These are phyloP conservation scores for Rotaria socialis DNA, from an alignment of 2,888 invertebrate genomes.

Conservation along the genomic window DNA sequence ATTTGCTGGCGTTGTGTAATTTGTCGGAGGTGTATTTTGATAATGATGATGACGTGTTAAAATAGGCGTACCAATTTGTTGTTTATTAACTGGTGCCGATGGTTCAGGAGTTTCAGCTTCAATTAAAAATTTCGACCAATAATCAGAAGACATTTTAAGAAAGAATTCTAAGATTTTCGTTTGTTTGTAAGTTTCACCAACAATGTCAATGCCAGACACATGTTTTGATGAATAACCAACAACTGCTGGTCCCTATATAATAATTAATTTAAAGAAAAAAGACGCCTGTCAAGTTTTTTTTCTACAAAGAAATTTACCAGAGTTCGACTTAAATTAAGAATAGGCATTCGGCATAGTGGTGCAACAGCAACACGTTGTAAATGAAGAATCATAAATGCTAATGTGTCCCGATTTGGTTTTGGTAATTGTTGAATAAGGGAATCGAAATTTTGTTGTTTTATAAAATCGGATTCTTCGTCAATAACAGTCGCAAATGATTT, in stretches of 20 bases:
- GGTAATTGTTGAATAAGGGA: conserved; percentile 40
- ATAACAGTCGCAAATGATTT: conserved; percentile 36
- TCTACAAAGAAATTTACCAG: not conserved
- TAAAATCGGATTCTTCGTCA: conserved; percentile 39
- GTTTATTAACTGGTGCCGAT: not conserved
- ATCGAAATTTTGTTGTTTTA: conserved; percentile 36
- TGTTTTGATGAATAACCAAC: conserved; percentile 44
- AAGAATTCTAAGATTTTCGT: conserved; percentile 34
- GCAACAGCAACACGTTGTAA: conserved; percentile 43
- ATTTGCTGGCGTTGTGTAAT: not conserved
- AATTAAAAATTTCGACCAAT: not conserved
- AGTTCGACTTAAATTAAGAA: conserved; percentile 41
- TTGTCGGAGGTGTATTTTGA: conserved; percentile 5
- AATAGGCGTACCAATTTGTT: not conserved
- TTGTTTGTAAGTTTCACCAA: conserved; percentile 42
- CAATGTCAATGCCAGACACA: conserved; percentile 37
- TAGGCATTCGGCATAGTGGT: conserved; percentile 45
- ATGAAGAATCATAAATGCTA: conserved; percentile 46
- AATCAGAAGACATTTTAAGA: conserved; percentile 27
- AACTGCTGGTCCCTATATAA: conserved; percentile 37
- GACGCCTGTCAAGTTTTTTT: too few relatives aligned
- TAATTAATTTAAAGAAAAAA: not conserved
- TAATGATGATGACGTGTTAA: not conserved
- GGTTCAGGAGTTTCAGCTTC: not conserved
- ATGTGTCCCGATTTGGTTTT: conserved; percentile 44